Conservation (phyloP, 2,888 invertebrate genomes). For the Brachynemurus nebulosus region DNA sequence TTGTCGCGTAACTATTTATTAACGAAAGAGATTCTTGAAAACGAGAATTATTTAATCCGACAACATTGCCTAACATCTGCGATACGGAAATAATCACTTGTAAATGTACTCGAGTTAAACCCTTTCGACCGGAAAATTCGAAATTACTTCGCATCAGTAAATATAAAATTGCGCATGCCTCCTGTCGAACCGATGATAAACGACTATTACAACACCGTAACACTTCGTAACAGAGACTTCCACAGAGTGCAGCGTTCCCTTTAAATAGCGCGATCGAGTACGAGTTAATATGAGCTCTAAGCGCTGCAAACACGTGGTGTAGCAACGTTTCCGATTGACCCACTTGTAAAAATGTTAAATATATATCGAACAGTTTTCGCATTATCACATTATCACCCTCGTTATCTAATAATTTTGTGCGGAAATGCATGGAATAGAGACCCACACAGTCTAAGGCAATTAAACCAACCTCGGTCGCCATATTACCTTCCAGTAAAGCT, state of each 20-base stretch:
- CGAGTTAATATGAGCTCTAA: constrained; percentile 84
- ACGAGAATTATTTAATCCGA: constrained; percentile 75
- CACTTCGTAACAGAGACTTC: constrained; percentile 65
- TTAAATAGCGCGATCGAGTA: constrained; percentile 72
- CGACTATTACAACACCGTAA: constrained; percentile 78
- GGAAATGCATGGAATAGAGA: constrained; percentile 67
- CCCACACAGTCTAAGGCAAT: constrained; percentile 77
- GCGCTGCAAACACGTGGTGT: constrained; percentile 81
- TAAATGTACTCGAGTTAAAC: constrained; percentile 76
- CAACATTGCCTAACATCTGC: constrained; percentile 75
- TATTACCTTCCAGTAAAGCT: constrained; percentile 60
- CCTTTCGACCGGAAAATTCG: constrained; percentile 71
- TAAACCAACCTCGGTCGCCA: constrained; percentile 82
- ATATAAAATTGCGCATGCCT: constrained; percentile 84
- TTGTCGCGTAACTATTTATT: constrained; percentile 84
- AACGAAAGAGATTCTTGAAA: constrained; percentile 88
- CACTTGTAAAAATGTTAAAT: constrained; percentile 71
- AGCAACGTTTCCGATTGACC: constrained; percentile 85
- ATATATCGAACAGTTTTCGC: constrained; percentile 70
- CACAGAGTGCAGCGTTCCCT: constrained; percentile 69
- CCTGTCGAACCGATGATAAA: constrained; percentile 69
- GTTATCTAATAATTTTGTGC: constrained; percentile 36
- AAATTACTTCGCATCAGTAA: constrained; percentile 89
- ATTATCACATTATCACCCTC: constrained; percentile 63
- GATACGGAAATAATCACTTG: constrained; percentile 95